Base-by-base conservation (phyloP, 1,140 invertebrate genomes). In the Mycetomoellerius zeteki region DNA sequence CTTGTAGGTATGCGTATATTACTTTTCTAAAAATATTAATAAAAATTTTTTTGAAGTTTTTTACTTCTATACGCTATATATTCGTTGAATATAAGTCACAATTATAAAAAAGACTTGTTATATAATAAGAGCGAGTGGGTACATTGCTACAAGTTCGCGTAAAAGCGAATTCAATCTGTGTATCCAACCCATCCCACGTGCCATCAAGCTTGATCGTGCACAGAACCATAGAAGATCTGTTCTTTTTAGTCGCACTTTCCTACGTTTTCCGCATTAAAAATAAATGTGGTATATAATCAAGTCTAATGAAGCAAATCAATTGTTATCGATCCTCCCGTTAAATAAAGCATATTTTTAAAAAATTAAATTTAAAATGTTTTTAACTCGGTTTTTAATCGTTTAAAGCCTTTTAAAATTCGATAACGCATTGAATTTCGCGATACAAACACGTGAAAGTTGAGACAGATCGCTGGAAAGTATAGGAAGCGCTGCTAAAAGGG, bases 181-280 rank as follows among this genome's bases (percentile, higher is more conserved):
- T 21, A 24, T 71, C 21, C 3, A 47, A 71, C 21, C n/a, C 54
- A 75, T 56, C 54, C n/a, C 19, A 75, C 27, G 80, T 84, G 80
- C 54, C 67, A 60, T 80, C 54, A 84, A 84, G 77, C 77, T 80
- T 80, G 62, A 80, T 80, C 71, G 80, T 84, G 80, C 80, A 84
- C 80, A 73, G 54, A 73, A 72, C 21, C 65, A 73, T 14, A 73
- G 19, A 67, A 71, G 65, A 43, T 84, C 69, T 56, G 69, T 72
- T 21, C 21, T 82, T 54, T 80, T 80, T 62, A 80, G 77, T 50
- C 16, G 62, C 77, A 80, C 80, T 75, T 84, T 43, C 52, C 64
- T 64, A 87, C 24, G 71, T 50, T 85, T 71, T 30, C 21, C 24
- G 33, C 5, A 33, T 82, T 19, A n/a, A 30, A 30, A 30, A 1